Evolutionary conservation across 2,797 vertebrate species (phyloP), one percentile per base, ranked within the genome.

Genomic region (Coregonus ussuriensis): DNA sequence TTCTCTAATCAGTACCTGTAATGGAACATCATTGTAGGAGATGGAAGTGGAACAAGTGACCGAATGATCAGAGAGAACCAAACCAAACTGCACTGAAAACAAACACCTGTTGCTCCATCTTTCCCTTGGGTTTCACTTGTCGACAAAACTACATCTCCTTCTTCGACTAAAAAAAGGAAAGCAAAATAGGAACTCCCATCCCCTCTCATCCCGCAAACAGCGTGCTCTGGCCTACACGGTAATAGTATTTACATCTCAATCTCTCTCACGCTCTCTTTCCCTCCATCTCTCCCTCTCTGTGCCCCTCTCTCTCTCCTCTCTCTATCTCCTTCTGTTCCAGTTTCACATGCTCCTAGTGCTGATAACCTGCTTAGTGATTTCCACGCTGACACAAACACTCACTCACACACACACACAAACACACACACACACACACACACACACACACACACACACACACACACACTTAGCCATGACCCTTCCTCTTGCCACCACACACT

Each of bases 311-410:
- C 7, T 41, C n/a, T 59, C 31, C 35, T 41, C 37, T 7, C 37
- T 41, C 37, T 41, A 16, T 65, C 71, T 71, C 72, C 78, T 71
- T 63, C 81, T 11, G 75, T 85, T 78, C 16, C 21, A 21, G 85
- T 87, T 91, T 91, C 87, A 87, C 88, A 91, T 86, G 85, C 85
- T 75, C 83, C 83, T 74, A 83, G 75, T 82, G 76, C 85, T 87
- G 89, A 92, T 90, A 91, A 90, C 72, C 79, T 77, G 79, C 66
- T 90, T 79, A 86, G 82, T 77, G 77, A 83, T 89, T 89, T 86
- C 87, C 82, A 89, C 86, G 81, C 77, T 1, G 56, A 83, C 77
- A 66, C 59, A 65, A 33, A 74, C n/a, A 62, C 56, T 15, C 33
- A 35, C 35, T 1, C 37, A 37, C 37, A 37, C 37, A 37, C 35